phyloP scores from a whole-genome alignment of 1,140 invertebrate species.

The Phocides pigmalion region DNA sequence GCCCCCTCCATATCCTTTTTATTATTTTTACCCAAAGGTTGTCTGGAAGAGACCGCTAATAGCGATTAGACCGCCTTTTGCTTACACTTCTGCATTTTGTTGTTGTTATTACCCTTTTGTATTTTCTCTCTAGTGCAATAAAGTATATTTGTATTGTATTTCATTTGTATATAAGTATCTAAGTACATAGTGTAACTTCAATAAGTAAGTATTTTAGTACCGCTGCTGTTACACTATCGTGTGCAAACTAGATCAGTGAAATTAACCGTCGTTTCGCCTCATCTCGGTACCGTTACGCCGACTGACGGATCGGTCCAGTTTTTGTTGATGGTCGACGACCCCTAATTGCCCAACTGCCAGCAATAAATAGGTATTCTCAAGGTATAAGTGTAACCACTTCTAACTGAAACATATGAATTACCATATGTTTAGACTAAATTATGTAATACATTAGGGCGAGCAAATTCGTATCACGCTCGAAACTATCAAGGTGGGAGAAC shows the following conservation, averaged over 20 bases:
- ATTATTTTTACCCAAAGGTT: too few species aligned
- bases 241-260: conserved; percentile 35
- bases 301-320: conserved; percentile 30
- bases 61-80: too few species aligned
- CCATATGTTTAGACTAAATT: not conserved
- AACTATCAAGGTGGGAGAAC: too few species aligned
- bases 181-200: too few species aligned
- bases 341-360: conserved; percentile 4
- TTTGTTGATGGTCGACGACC: conserved; percentile 28
- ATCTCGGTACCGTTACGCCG: conserved; percentile 35
- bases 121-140: too few species aligned
- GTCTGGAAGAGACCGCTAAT: too few species aligned
- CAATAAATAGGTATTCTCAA: conserved; percentile 3
- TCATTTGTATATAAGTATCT: too few species aligned
- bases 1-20: too few species aligned
- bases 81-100: too few species aligned
- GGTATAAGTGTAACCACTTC: not conserved
- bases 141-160: not conserved
- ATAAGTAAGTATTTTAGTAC: not conserved
- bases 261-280: conserved; percentile 33
- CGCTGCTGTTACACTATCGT: conserved; percentile 8
- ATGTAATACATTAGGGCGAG: too few species aligned
- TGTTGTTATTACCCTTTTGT: too few species aligned
- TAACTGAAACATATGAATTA: not conserved
- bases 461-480: too few species aligned